These are phyloP conservation scores for Felis chaus DNA, from an alignment of 2,113 vertebrate genomes.

Conservation along the genomic window DNA sequence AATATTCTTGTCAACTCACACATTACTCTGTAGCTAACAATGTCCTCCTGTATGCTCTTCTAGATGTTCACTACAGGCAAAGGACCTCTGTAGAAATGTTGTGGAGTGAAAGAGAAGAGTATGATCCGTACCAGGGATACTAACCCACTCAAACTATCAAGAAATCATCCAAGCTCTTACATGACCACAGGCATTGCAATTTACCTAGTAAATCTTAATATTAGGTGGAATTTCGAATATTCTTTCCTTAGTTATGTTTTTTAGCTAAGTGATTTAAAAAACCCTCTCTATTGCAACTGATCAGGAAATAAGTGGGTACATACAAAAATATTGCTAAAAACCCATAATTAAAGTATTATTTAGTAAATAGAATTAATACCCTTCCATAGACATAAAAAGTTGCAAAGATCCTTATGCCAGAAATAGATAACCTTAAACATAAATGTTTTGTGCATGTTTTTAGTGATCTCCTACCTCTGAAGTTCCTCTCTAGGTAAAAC, in stretches of 20 bases:
- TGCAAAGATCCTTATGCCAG: neutral
- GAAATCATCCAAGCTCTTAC: neutral
- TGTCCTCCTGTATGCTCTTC: neutral
- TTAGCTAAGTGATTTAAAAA: neutral
- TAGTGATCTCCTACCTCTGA: neutral
- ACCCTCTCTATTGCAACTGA: neutral
- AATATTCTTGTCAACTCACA: neutral
- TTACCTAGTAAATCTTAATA: neutral
- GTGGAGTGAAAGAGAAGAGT: neutral
- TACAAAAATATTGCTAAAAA: slow-evolving; percentile 10
- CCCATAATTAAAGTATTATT: neutral
- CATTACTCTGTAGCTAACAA: neutral
- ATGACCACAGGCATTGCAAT: neutral
- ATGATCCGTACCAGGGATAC: neutral
- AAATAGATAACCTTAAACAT: neutral
- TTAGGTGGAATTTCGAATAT: neutral
- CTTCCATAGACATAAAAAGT: neutral
- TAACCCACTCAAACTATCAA: neutral
- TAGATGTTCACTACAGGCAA: neutral
- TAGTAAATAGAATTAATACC: neutral
- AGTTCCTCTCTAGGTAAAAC: neutral
- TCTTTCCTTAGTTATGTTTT: neutral
- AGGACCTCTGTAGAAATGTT: neutral
- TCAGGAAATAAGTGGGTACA: neutral
- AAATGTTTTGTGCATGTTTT: neutral